These are phyloP conservation scores for Pterophyllum scalare DNA, from an alignment of 2,113 vertebrate species.

Conservation along the genomic window DNA sequence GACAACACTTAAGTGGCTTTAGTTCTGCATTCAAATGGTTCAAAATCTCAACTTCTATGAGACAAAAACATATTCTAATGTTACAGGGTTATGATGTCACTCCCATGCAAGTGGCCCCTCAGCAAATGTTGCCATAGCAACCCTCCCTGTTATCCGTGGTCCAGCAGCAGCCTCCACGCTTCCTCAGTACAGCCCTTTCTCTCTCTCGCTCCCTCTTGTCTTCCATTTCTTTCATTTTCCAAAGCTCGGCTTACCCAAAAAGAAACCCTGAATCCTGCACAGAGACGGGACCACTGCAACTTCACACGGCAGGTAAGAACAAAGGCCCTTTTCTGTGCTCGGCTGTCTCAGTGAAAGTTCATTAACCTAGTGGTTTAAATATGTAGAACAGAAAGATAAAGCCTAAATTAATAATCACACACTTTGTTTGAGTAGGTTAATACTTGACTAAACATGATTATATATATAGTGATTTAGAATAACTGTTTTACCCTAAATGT, in stretches of 20 bases:
- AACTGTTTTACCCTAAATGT: not conserved
- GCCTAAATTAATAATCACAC: not conserved
- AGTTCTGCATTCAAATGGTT: not conserved
- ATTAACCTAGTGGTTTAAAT: constrained; percentile 8
- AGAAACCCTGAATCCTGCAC: constrained; percentile 17
- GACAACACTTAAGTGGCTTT: not conserved
- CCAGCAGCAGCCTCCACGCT: constrained; percentile 39
- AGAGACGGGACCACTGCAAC: constrained; percentile 9
- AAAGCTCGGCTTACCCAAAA: constrained; percentile 43
- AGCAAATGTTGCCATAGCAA: constrained; percentile 74
- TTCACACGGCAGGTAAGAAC: constrained; percentile 38
- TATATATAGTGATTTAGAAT: not conserved
- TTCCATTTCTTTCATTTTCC: constrained; percentile 50
- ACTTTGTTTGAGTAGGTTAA: not conserved
- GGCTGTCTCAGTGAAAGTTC: not conserved
- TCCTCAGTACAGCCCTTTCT: constrained; percentile 19
- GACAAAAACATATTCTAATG: not conserved
- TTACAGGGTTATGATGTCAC: constrained; percentile 62
- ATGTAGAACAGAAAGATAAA: not conserved
- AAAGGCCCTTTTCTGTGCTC: not conserved
- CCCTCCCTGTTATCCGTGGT: constrained; percentile 43
- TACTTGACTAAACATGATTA: not conserved
- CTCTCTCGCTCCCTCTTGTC: constrained; percentile 27
- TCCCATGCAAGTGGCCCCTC: constrained; percentile 28
- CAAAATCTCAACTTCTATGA: not conserved